Conservation (phyloP, 2,113 vertebrate genomes). For the Oreocharis arfaki region DNA sequence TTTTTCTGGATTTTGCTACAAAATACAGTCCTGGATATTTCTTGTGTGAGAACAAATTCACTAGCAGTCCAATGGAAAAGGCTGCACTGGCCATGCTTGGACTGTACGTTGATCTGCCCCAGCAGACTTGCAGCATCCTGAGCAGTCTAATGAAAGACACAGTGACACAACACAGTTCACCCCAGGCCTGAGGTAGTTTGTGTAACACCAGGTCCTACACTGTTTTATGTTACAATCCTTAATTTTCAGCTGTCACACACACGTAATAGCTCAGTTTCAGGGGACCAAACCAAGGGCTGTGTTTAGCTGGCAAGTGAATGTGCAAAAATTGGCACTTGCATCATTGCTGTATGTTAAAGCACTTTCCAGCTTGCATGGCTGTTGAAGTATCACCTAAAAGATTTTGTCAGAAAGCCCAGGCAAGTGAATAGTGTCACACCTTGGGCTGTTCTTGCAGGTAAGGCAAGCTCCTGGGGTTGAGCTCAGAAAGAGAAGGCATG, state of each 20-base stretch:
- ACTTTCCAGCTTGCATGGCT: not conserved
- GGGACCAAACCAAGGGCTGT: not conserved
- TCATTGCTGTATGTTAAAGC: not conserved
- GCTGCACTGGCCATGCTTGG: not conserved
- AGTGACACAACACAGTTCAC: not conserved
- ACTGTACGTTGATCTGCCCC: not conserved
- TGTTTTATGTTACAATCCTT: not conserved
- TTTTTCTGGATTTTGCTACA: slow-evolving; percentile 29
- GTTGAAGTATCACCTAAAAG: not conserved
- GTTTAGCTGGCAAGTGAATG: not conserved
- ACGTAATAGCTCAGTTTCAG: not conserved
- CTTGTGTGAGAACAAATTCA: not conserved
- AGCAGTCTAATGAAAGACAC: not conserved
- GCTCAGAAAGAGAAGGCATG: not conserved
- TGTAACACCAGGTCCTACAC: not conserved
- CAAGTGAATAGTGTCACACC: not conserved
- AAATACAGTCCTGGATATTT: not conserved
- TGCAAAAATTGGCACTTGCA: not conserved
- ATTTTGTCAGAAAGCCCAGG: not conserved
- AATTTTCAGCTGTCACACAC: not conserved
- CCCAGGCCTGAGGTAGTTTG: not conserved
- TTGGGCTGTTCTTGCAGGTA: not conserved
- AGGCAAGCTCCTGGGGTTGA: not conserved
- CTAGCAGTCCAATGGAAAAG: not conserved
- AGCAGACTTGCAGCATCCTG: not conserved